phyloP scores from a whole-genome alignment of 2,113 vertebrate genomes.

The Lethenteron camtschaticum region DNA sequence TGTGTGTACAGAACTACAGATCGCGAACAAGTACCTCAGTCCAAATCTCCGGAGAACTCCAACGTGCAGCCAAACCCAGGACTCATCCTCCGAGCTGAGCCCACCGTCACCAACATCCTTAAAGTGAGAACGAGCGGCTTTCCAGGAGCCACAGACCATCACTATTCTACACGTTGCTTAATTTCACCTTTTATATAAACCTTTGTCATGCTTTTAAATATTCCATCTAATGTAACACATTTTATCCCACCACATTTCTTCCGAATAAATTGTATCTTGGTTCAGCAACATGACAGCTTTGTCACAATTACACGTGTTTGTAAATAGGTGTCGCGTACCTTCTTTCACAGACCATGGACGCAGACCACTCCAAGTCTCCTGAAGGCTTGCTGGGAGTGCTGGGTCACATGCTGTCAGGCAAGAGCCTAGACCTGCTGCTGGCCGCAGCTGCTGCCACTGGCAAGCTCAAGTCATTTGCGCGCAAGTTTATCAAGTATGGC shows the following conservation, averaged over 20 bases:
- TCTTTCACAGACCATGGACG: slow-evolving; percentile 57
- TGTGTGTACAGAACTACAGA: slow-evolving; percentile 33
- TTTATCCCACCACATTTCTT: too few species aligned
- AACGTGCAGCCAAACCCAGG: slow-evolving; percentile 90
- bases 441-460: slow-evolving; percentile 79
- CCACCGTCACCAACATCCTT: slow-evolving; percentile 90
- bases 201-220: too few species aligned
- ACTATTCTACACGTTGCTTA: too few species aligned
- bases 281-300: too few species aligned
- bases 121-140: slow-evolving; percentile 30
- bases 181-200: too few species aligned
- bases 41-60: slow-evolving; percentile 68
- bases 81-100: slow-evolving; percentile 74
- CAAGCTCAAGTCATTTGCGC: slow-evolving; percentile 80
- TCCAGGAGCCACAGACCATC: background rate
- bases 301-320: background rate
- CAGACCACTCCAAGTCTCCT: slow-evolving; percentile 84
- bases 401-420: slow-evolving; percentile 92
- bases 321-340: background rate
- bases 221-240: too few species aligned
- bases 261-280: too few species aligned
- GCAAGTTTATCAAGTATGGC: slow-evolving; percentile 85
- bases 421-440: slow-evolving; percentile 69
- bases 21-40: slow-evolving; percentile 49
- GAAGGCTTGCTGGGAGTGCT: slow-evolving; percentile 76